Base-by-base conservation (phyloP, 2,797 vertebrate genomes). In the Myripristis murdjan region DNA sequence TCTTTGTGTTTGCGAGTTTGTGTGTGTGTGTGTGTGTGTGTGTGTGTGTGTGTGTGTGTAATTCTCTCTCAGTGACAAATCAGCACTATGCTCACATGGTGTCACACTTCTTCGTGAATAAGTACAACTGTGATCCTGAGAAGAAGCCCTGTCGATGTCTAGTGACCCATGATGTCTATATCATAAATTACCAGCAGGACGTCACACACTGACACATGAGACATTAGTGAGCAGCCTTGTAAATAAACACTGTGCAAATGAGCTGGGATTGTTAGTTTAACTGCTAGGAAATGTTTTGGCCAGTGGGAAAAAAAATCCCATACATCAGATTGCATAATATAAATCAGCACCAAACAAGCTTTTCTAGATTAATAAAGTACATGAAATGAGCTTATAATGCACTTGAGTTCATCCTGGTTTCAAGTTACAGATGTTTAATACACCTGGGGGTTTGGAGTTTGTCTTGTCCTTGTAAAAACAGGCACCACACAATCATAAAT, bases 81-180 rank as follows among this genome's bases (percentile, higher is more conserved):
- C 46, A 22, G 46, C 18, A 48, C 18, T 18, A 48, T 20, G 46
- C 47, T 71, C 77, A 80, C 72, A 75, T 70, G 77, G 74, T 22
- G 18, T 48, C 59, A 67, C 54, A 63, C 1, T 22, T 11, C 46
- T 70, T 73, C 74, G 59, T 69, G 67, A 81, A 18, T 48, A 18
- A 20, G 69, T 48, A 56, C 62, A 62, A 77, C 31, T 68, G 11
- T 11, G 61, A 59, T 43, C 35, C 72, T 69, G 72, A 46, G 22
- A 23, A 60, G 57, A 74, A 35, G 14, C n/a, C 9, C n/a, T n/a
- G n/a, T n/a, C 58, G 48, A 47, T 80, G 51, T 56, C 39, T 6
- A 12, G 35, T n/a, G 54, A 24, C 35, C 41, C 23, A 16, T 52
- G 12, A 49, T 46, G 22, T 54, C 18, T 58, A 28, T 10, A 35